Percentiles rank a stretch among this genome's conserved stretches.
Evolutionary conservation across 2,888 invertebrate species (phyloP).

Genomic region (Parnassius mnemosyne): DNA sequence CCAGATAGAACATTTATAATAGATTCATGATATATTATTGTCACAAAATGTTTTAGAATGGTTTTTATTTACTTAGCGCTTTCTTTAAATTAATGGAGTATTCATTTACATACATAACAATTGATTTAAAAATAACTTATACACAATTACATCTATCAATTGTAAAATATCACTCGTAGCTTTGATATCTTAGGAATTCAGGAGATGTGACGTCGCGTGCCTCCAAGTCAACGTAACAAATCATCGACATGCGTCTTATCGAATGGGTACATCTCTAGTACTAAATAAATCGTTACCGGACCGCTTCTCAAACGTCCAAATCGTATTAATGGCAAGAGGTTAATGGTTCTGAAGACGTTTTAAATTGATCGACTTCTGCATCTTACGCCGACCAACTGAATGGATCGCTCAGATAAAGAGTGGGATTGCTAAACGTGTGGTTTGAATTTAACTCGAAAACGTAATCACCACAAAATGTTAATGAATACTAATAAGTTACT

Average conservation of each 20-base stretch:
- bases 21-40: constrained; percentile 47
- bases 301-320: constrained; percentile 54
- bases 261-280: constrained; percentile 68
- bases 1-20: constrained; percentile 54
- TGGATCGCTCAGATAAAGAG: constrained; percentile 33
- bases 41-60: neutral
- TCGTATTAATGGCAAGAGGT: constrained; percentile 65
- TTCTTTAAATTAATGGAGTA: too few relatives aligned
- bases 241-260: constrained; percentile 67
- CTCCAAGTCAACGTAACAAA: constrained; percentile 57
- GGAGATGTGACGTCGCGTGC: constrained; percentile 54
- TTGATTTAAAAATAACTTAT: too few relatives aligned
- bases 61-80: too few relatives aligned
- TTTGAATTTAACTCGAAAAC: constrained; percentile 45
- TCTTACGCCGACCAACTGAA: constrained; percentile 32
- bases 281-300: constrained; percentile 66
- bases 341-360: constrained; percentile 69
- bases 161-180: constrained; percentile 12
- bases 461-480: constrained; percentile 17
- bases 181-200: constrained; percentile 24
- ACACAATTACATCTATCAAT: neutral
- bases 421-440: constrained; percentile 39
- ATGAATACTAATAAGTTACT: constrained; percentile 20
- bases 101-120: too few relatives aligned
- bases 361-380: constrained; percentile 60